Evolutionary conservation across 2,888 invertebrate species (phyloP).

Genomic region (Lithophane leautieri): DNA sequence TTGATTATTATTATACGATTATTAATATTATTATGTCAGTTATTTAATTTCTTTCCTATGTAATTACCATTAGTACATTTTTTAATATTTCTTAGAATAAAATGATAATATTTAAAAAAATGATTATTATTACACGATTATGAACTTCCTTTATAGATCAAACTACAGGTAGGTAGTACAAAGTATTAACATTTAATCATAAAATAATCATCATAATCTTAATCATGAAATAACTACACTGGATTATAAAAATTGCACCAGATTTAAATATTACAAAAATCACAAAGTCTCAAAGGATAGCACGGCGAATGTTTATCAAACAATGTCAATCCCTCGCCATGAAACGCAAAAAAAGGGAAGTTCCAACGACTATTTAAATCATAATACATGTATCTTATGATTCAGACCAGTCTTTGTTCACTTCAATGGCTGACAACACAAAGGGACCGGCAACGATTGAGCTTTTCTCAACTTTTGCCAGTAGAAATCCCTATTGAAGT

Average conservation of each 20-base stretch:
- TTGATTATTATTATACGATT: too few species aligned
- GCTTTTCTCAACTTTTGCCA: slow-evolving; percentile 51
- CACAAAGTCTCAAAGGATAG: background rate
- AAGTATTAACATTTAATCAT: background rate
- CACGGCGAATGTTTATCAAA: slow-evolving; percentile 14
- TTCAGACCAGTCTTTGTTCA: slow-evolving; percentile 52
- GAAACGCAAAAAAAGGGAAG: slow-evolving; percentile 28
- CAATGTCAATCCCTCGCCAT: slow-evolving; percentile 10
- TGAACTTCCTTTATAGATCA: background rate
- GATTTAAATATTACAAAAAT: background rate
- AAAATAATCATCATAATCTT: too few species aligned
- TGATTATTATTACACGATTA: background rate
- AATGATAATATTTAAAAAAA: background rate
- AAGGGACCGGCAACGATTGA: slow-evolving; percentile 49
- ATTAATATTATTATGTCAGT: too few species aligned
- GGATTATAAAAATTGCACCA: background rate
- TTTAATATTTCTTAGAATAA: too few species aligned
- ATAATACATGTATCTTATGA: slow-evolving; percentile 54
- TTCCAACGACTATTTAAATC: slow-evolving; percentile 46
- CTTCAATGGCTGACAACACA: slow-evolving; percentile 55
- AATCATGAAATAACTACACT: background rate
- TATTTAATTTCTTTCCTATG: too few species aligned
- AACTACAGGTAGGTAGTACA: background rate
- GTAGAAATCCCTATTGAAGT: slow-evolving; percentile 40
- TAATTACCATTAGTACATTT: too few species aligned